Evolutionary conservation across 2,888 invertebrate species (phyloP), one percentile per base, ranked within the genome.

Genomic region (Busseola fusca): DNA sequence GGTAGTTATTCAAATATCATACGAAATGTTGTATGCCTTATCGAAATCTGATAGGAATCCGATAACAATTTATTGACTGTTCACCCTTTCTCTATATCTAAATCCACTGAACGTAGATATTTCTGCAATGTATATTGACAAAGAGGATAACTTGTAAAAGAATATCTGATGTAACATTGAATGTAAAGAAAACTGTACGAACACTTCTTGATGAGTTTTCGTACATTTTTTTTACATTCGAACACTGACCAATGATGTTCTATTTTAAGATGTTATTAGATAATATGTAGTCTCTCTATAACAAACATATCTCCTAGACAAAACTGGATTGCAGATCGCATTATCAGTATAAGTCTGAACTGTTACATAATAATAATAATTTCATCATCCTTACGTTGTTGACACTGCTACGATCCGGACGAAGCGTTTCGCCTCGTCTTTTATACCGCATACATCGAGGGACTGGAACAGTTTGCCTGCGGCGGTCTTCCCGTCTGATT

Each of bases 251-350:
- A 6, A 58, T 65, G 65, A 48, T 75, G 34, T 18, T 74, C 40
- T 78, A 75, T 80, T 76, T 68, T 57, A 52, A 75, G 21, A 64
- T 10, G 37, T 14, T 30, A 37, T 75, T 75, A 63, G 7, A 34
- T 34, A 34, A 34, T 34, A 34, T 5, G 5, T 56, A 7, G 25
- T 50, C 14, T 65, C 52, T 66, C 25, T 14, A 27, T 37, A 16
- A 18, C 21, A 14, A 14, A 30, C 18, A 42, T 18, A 16, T 10
- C 18, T 40, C 58, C 16, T 37, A 16, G 34, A 37, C n/a, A 14
- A 14, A 27, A 42, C 7, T 42, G 21, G 18, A 42, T 25, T 18
- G 14, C 25, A 65, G 37, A 58, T 56, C 27, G 25, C 54, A 21
- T 54, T 52, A 52, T 56, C 27, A 58, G 21, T 5, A 30, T 62